Evolutionary conservation across 2,113 vertebrate genomes (phyloP).

Genomic region (Ageneiosus marmoratus): DNA sequence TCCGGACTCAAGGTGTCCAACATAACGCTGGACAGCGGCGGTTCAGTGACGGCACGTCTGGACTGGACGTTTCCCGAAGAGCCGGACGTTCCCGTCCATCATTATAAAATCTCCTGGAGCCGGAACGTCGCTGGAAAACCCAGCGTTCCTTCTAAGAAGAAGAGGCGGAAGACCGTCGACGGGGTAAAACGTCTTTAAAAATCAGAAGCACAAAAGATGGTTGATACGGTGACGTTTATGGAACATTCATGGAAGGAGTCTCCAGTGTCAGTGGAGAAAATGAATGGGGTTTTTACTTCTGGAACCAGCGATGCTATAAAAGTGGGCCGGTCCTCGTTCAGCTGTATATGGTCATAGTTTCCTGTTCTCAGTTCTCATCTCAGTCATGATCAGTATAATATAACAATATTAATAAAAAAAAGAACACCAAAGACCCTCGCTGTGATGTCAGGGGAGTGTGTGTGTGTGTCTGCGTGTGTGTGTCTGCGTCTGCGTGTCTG

Average conservation of each 20-base stretch:
- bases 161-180: constrained; percentile 84
- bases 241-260: background rate
- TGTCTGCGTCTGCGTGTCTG: no score
- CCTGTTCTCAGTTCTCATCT: no score
- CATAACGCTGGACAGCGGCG: constrained; percentile 74
- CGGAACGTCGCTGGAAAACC: constrained; percentile 81
- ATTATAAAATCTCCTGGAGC: constrained; percentile 95
- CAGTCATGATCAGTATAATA: no score
- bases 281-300: no score
- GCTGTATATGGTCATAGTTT: no score
- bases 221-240: background rate
- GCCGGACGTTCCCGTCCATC: constrained; percentile 88
- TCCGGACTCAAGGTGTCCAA: constrained; percentile 67
- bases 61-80: constrained; percentile 79
- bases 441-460: no score
- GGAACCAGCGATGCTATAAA: no score
- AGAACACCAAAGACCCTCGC: no score
- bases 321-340: no score
- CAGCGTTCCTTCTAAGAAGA: constrained; percentile 85
- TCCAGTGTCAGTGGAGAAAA: background rate
- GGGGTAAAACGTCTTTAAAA: constrained; percentile 74
- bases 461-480: no score
- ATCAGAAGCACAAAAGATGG: background rate
- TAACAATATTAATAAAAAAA: no score
- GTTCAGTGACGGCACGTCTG: constrained; percentile 71